Base-by-base conservation (phyloP, 2,888 invertebrate species). In the Nomada fabriciana region DNA sequence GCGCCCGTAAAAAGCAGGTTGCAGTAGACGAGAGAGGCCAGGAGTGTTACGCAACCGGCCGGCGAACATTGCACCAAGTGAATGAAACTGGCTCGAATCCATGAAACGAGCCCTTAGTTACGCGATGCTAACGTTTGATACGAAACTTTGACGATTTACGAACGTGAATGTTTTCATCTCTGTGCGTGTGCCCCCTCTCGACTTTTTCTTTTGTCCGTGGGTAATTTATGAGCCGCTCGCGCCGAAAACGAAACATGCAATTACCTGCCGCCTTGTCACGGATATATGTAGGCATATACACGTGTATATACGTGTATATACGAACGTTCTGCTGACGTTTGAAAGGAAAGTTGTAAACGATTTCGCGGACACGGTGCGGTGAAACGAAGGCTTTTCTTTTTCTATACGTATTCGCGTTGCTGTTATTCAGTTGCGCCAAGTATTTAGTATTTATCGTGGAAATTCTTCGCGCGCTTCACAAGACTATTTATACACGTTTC, bases 1-100 rank as follows among this genome's bases (percentile, higher is more conserved):
- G 61, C 71, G 73, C 55, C 69, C 59, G 76, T 76, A 72, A 82
- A 72, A 77, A 69, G 53, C 70, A 81, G 84, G 76, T 84, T 80
- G 78, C 78, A 87, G 86, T 88, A 82, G 88, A 82, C 77, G 85
- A 83, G 72, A 76, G 84, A 80, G 81, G 76, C 83, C 78, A 75
- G 47, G 13, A 53, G 64, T 59, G 76, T 90, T 90, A 85, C 85
- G 88, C 88, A 90, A 90, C 76, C 74, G 55, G 52, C 63, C 68
- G 60, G 59, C 76, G 73, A 82, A 77, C 80, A 65, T 53, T 69
- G 83, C 75, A 84, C 70, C 87, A 86, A 90, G 85, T 89, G 90
- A 91, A 92, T 91, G 91, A 92, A 92, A 91, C 91, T 91, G 90
- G 89, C 90, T 84, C 83, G 87, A 89, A 88, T 90, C 91, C 90